Conservation (phyloP, 92 coral and sea anemone genomes). For the Umimayanthus chanpuru region DNA sequence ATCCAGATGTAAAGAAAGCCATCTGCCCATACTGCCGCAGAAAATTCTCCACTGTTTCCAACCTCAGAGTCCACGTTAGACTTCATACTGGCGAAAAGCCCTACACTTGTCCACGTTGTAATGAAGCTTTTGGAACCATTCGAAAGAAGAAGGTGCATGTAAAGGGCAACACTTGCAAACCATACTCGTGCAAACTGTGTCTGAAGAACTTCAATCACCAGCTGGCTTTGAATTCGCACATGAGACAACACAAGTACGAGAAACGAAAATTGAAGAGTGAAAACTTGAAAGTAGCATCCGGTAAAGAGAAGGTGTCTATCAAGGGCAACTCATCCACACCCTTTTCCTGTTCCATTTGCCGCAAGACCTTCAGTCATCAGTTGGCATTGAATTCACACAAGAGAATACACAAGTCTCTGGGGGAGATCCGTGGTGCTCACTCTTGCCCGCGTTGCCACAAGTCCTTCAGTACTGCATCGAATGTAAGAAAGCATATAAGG, state of each 20-base stretch:
- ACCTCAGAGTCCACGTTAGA: slow-evolving; percentile 9
- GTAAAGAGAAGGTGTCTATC: background rate
- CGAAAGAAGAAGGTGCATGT: slow-evolving; percentile 1
- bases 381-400: slow-evolving; percentile 32
- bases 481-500: slow-evolving; percentile 20
- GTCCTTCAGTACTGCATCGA: slow-evolving; percentile 18
- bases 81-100: slow-evolving; percentile 39
- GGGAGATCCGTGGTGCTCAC: background rate
- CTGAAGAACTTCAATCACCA: slow-evolving; percentile 3
- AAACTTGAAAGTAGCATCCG: background rate
- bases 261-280: background rate
- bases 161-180: background rate
- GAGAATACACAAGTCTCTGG: background rate
- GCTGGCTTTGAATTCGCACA: slow-evolving; percentile 27
- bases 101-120: slow-evolving; percentile 15
- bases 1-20: background rate
- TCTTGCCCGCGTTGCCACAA: slow-evolving; percentile 11
- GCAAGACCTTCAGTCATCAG: background rate
- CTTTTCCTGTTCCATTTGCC: slow-evolving; percentile 9
- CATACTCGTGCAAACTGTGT: slow-evolving; percentile 1
- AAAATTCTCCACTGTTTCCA: slow-evolving; percentile 16
- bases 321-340: background rate
- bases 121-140: background rate
- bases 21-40: slow-evolving; percentile 13
- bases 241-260: slow-evolving; percentile 32